phyloP scores from a whole-genome alignment of 1,140 invertebrate genomes.

The Vanessa tameamea region DNA sequence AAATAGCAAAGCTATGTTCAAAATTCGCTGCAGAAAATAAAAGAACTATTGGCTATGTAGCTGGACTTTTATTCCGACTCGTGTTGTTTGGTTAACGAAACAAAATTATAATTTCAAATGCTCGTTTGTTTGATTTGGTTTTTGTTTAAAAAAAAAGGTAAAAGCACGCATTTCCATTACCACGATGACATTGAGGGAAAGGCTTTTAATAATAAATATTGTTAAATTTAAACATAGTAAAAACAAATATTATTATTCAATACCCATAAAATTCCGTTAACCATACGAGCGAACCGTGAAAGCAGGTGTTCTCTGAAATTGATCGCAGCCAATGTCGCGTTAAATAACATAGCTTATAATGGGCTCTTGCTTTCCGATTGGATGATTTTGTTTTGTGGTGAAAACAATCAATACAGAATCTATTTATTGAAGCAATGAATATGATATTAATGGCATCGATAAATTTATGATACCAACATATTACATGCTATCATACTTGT shows the following conservation, averaged over 20 bases:
- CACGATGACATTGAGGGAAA: too few species aligned
- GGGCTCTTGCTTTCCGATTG: not conserved
- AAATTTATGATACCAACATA: too few species aligned
- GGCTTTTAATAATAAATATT: too few species aligned
- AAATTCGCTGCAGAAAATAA: slow-evolving; percentile 8
- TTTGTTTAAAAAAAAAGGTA: too few species aligned
- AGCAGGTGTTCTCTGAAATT: slow-evolving; percentile 21
- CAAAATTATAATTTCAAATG: slow-evolving; percentile 7
- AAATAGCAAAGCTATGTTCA: slow-evolving; percentile 3
- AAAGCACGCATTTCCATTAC: too few species aligned
- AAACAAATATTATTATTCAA: slow-evolving; percentile 5
- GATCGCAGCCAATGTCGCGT: slow-evolving; percentile 24
- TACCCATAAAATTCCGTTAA: slow-evolving; percentile 21
- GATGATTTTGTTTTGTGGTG: not conserved
- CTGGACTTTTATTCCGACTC: not conserved
- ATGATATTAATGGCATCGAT: not conserved
- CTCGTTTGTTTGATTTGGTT: not conserved
- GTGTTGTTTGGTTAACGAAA: slow-evolving; percentile 1
- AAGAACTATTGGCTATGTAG: slow-evolving; percentile 6
- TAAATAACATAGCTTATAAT: slow-evolving; percentile 24
- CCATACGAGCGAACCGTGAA: not conserved
- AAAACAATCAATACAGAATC: not conserved
- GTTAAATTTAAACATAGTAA: slow-evolving; percentile 4
- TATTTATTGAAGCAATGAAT: not conserved
- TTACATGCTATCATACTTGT: too few species aligned